Base-by-base conservation (phyloP, 2,888 invertebrate genomes). In the Pseudeuparius sepicola region DNA sequence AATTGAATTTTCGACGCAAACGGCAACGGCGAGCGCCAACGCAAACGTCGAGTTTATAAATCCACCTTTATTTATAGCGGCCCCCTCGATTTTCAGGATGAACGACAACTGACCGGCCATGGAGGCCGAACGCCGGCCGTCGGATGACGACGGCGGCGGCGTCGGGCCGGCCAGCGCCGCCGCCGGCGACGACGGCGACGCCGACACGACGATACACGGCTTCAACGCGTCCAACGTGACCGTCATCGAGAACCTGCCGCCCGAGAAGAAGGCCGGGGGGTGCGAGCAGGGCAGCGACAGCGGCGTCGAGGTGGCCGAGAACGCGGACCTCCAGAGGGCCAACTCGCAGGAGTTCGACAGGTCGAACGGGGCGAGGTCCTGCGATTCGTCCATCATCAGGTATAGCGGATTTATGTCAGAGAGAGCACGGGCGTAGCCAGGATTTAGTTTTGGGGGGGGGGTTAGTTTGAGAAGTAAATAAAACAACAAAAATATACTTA, bases 251-350 rank as follows among this genome's bases (percentile, higher is more conserved):
- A 40, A 41, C 5, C 34, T 35, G n/a, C n/a, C n/a, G n/a, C n/a
- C n/a, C n/a, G n/a, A n/a, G n/a, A n/a, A n/a, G n/a, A 46, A 45
- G 16, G 39, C 32, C 15, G 34, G 37, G 13, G 55, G 55, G 9
- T 60, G 71, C 41, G 80, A 82, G 41, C n/a, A n/a, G n/a, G 84
- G 85, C 37, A 84, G 82, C 56, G 85, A 85, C 54, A 85, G 85
- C 51, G 86, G 85, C 4, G 79, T 85, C 10, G 85, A 85, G 52
- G 78, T 82, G 2, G 57, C 66, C 37, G 66, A 65, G 29, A n/a
- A n/a, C n/a, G 26, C 72, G 71, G 51, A 67, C 67, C 32, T 71
- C 67, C 46, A 72, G 71, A 47, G 75, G 77, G 1, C n/a, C n/a
- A n/a, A 35, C 2, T 35, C 35, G 3, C 41, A 43, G 20, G 43